These are phyloP conservation scores for Ceyx erithaca DNA, from an alignment of 2,797 vertebrate species.

Conservation along the genomic window DNA sequence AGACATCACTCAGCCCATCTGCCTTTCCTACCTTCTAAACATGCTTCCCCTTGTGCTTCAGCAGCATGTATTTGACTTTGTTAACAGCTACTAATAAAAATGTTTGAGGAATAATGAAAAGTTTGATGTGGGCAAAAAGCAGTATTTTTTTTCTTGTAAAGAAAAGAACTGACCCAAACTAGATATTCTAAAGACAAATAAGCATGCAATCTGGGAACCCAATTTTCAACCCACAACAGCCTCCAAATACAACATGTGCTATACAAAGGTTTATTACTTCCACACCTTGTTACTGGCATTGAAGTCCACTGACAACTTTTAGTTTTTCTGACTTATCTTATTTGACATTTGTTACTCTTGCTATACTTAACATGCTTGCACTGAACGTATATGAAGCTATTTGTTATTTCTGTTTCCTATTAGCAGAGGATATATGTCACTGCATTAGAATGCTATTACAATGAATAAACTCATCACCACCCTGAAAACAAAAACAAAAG, in stretches of 20 bases:
- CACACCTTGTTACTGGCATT: background rate
- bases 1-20: constrained; percentile 24
- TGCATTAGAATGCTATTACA: constrained; percentile 38
- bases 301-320: background rate
- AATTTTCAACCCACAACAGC: background rate
- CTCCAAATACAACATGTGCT: background rate
- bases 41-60: background rate
- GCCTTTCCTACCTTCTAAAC: background rate
- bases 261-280: background rate
- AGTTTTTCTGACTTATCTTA: background rate
- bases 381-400: background rate
- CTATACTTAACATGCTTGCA: background rate
- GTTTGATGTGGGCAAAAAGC: background rate
- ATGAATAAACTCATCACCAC: constrained; percentile 30
- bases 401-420: constrained; percentile 20
- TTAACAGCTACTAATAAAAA: background rate
- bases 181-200: background rate
- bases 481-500: constrained; percentile 36
- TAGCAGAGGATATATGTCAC: constrained; percentile 31
- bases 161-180: background rate
- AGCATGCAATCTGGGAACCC: background rate
- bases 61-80: background rate
- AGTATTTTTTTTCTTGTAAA: background rate
- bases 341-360: background rate
- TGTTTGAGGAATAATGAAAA: background rate